Conservation (phyloP, 2,888 invertebrate genomes). For the Acrobasis repandana region DNA sequence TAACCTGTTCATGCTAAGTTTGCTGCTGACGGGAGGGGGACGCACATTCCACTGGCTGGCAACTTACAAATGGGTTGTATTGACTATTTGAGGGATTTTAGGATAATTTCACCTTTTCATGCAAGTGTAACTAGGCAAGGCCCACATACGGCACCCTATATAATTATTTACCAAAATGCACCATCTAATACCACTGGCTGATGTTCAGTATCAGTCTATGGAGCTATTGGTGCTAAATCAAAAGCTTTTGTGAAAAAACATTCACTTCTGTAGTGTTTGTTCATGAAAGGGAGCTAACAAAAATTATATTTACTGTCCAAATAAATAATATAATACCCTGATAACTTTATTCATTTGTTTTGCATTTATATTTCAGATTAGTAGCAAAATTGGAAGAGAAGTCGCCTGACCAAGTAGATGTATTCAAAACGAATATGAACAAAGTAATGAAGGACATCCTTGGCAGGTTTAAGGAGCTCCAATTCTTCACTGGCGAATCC, state of each 20-base stretch:
- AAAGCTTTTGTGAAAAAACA: slow-evolving; percentile 73
- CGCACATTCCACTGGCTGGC: no score
- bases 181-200: slow-evolving; percentile 69
- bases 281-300: slow-evolving; percentile 73
- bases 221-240: slow-evolving; percentile 72
- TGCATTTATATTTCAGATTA: slow-evolving; percentile 80
- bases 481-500: slow-evolving; percentile 96
- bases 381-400: slow-evolving; percentile 91
- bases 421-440: slow-evolving; percentile 96
- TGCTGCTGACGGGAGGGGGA: no score
- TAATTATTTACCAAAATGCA: slow-evolving; percentile 38
- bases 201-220: slow-evolving; percentile 54
- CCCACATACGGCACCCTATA: background rate
- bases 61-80: no score
- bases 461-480: slow-evolving; percentile 94
- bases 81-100: no score
- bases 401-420: slow-evolving; percentile 91
- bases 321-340: background rate
- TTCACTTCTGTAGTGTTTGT: slow-evolving; percentile 70
- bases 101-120: no score
- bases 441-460: slow-evolving; percentile 96
- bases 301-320: background rate
- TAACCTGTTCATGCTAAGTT: no score
- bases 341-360: slow-evolving; percentile 18
- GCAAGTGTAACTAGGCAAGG: background rate